A percentile compares a stretch with the other conserved stretches of the same genome.
Conservation (phyloP, 2,888 invertebrate genomes). For the Linnaemya tessellans region DNA sequence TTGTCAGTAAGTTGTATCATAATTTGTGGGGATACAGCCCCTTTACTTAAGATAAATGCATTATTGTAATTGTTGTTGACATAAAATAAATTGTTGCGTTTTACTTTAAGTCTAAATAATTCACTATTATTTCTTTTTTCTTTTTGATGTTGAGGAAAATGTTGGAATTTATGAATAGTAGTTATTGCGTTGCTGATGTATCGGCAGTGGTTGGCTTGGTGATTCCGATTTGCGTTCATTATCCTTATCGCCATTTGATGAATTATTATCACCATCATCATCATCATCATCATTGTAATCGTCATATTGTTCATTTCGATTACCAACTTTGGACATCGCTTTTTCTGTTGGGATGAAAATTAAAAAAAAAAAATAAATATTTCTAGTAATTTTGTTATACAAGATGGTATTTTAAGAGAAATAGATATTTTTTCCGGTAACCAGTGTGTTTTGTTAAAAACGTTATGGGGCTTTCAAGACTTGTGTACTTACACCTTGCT, state of each 20-base stretch:
- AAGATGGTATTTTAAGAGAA: constrained; percentile 66
- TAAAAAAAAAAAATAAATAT: constrained; percentile 73
- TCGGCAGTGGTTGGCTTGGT: constrained; percentile 90
- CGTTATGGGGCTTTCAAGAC: background rate
- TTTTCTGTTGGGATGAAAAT: constrained; percentile 85
- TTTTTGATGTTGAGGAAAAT: constrained; percentile 53
- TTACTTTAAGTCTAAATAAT: constrained; percentile 21
- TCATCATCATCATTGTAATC: constrained; percentile 50
- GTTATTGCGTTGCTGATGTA: constrained; percentile 94
- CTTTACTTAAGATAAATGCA: constrained; percentile 73
- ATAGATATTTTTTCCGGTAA: constrained; percentile 46
- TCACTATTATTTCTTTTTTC: constrained; percentile 17
- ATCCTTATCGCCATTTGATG: constrained; percentile 62
- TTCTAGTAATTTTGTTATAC: background rate
- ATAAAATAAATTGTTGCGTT: constrained; percentile 65
- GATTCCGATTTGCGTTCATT: constrained; percentile 85
- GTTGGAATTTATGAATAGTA: constrained; percentile 86
- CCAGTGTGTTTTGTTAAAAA: constrained; percentile 50
- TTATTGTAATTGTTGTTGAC: constrained; percentile 70
- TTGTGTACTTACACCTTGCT: constrained; percentile 67
- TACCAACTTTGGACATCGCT: constrained; percentile 86
- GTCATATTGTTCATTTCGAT: constrained; percentile 61
- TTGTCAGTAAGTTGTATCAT: constrained; percentile 39
- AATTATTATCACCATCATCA: constrained; percentile 77
- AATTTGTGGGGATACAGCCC: constrained; percentile 38